These are phyloP conservation scores for Drosophila azteca DNA, from an alignment of 1,140 invertebrate genomes.

Conservation along the genomic window DNA sequence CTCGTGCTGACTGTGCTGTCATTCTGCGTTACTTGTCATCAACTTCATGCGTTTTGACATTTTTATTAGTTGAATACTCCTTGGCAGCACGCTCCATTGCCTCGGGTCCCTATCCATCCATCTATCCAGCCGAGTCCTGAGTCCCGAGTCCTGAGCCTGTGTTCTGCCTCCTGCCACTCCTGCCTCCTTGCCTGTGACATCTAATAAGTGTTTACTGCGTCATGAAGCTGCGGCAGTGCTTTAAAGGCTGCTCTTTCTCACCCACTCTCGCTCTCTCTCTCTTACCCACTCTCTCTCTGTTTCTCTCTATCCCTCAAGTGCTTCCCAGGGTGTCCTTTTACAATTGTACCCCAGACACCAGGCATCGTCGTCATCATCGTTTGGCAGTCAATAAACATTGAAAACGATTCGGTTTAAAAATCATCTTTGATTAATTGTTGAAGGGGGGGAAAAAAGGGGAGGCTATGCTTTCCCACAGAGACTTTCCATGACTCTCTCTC, in stretches of 20 bases:
- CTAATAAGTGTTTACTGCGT: constrained; percentile 77
- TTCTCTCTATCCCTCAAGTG: constrained; percentile 6
- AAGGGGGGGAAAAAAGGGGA: neutral
- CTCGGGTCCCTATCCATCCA: constrained; percentile 10
- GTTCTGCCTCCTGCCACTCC: constrained; percentile 7
- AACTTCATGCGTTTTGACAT: constrained; percentile 81
- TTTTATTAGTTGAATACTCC: constrained; percentile 82
- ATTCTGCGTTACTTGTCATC: constrained; percentile 76
- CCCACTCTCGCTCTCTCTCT: constrained; percentile 2
- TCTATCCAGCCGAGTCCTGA: neutral
- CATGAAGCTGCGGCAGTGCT: constrained; percentile 56
- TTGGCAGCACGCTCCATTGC: constrained; percentile 78
- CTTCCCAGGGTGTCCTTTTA: constrained; percentile 37
- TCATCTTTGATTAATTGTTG: constrained; percentile 22
- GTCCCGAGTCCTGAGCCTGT: constrained; percentile 4
- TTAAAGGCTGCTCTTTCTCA: constrained; percentile 46
- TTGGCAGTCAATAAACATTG: constrained; percentile 63
- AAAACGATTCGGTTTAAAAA: constrained; percentile 43
- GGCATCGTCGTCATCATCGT: neutral
- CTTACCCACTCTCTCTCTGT: constrained; percentile 9
- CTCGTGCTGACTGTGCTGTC: constrained; percentile 56
- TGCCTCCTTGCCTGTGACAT: constrained; percentile 51
- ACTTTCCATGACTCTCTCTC: too few relatives aligned
- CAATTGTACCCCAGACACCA: constrained; percentile 46
- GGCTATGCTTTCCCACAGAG: too few relatives aligned